These are phyloP conservation scores for Cremastinae sp. DNA, from an alignment of 2,888 invertebrate species.

Conservation along the genomic window DNA sequence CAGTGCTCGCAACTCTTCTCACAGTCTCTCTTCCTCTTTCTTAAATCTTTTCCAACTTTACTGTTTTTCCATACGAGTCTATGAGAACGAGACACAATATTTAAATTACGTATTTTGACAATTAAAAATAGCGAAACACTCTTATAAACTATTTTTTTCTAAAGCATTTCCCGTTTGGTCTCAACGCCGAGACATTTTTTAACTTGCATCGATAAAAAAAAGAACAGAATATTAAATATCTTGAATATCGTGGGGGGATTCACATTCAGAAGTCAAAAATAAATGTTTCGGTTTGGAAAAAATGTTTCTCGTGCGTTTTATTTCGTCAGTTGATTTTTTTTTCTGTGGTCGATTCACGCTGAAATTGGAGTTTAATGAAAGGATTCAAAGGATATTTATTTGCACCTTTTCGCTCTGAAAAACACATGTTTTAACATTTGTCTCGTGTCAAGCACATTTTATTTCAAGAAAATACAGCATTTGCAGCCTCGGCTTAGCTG, in stretches of 20 bases:
- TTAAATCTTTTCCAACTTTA: background rate
- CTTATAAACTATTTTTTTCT: background rate
- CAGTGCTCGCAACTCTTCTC: slow-evolving; percentile 27
- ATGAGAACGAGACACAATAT: slow-evolving; percentile 17
- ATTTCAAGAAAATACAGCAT: slow-evolving; percentile 27
- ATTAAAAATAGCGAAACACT: slow-evolving; percentile 14
- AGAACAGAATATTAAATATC: too few species aligned
- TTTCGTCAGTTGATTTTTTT: too few species aligned
- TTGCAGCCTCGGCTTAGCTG: slow-evolving; percentile 23
- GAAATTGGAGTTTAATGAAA: background rate
- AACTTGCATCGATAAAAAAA: too few species aligned
- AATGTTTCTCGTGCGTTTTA: too few species aligned
- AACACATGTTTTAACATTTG: slow-evolving; percentile 14
- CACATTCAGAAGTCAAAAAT: background rate
- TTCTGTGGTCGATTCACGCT: too few species aligned
- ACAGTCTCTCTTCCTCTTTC: slow-evolving; percentile 9
- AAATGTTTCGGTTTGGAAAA: background rate
- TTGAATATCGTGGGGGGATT: too few species aligned
- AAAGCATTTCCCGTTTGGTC: slow-evolving; percentile 1
- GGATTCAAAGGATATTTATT: background rate
- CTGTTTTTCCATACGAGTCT: too few species aligned
- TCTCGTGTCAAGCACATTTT: slow-evolving; percentile 31
- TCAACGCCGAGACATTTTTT: background rate
- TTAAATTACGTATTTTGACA: background rate
- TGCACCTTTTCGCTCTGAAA: background rate